These are phyloP conservation scores for Drosophila mimica DNA, from an alignment of 2,888 invertebrate genomes.

Conservation along the genomic window DNA sequence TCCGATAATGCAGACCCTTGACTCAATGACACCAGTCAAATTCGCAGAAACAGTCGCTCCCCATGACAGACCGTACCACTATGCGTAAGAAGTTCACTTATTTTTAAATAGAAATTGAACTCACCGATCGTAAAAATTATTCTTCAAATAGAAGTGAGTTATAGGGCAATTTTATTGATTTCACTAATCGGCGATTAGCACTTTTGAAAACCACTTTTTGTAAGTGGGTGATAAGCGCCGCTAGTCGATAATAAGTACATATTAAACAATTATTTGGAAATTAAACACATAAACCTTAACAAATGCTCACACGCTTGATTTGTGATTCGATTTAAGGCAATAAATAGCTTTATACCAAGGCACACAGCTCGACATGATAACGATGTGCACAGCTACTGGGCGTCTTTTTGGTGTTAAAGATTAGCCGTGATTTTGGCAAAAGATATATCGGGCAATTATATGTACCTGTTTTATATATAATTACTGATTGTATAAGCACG, in stretches of 20 bases:
- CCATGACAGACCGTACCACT: background rate
- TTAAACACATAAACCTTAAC: slow-evolving; percentile 47
- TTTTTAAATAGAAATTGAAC: slow-evolving; percentile 18
- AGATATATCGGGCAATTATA: slow-evolving; percentile 42
- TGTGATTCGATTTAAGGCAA: slow-evolving; percentile 48
- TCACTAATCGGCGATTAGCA: slow-evolving; percentile 46
- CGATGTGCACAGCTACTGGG: slow-evolving; percentile 20
- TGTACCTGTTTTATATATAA: slow-evolving; percentile 22
- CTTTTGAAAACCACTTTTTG: slow-evolving; percentile 12
- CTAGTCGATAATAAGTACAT: slow-evolving; percentile 27
- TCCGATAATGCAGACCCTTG: slow-evolving; percentile 9
- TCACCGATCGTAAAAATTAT: slow-evolving; percentile 13
- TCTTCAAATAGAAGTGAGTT: slow-evolving; percentile 21
- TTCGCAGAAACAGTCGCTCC: slow-evolving; percentile 13
- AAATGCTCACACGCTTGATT: slow-evolving; percentile 9
- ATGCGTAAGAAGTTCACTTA: slow-evolving; percentile 27
- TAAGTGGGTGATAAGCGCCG: slow-evolving; percentile 42
- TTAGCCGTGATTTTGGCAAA: slow-evolving; percentile 49
- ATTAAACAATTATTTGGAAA: slow-evolving; percentile 70
- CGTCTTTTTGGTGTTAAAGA: slow-evolving; percentile 32
- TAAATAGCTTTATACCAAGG: slow-evolving; percentile 36
- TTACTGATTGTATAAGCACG: slow-evolving; percentile 36
- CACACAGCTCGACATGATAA: slow-evolving; percentile 4
- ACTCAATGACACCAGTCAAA: slow-evolving; percentile 19
- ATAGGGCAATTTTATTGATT: slow-evolving; percentile 40